A percentile compares a stretch with the other conserved stretches of the same genome.
phyloP scores from a whole-genome alignment of 1,140 invertebrate genomes.

The Penaeus vannamei region DNA sequence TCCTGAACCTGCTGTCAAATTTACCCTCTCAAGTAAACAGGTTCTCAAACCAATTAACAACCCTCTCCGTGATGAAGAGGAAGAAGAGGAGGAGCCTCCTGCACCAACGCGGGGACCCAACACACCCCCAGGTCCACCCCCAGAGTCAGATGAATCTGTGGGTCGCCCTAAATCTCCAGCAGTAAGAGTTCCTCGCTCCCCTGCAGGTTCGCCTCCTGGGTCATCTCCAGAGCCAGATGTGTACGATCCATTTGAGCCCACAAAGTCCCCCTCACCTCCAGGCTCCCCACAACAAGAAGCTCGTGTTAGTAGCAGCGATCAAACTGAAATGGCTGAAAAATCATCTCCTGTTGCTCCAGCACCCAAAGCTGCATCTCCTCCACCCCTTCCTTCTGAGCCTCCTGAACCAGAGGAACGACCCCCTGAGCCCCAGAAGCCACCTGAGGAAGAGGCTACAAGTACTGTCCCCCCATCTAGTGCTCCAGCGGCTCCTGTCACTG shows the following conservation, averaged over 20 bases:
- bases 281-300: constrained; percentile 69
- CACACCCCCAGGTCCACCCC: constrained; percentile 66
- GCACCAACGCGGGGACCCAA: constrained; percentile 63
- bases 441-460: constrained; percentile 64
- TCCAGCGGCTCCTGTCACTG: constrained; percentile 45
- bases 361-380: constrained; percentile 50
- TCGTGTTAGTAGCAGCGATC: constrained; percentile 67
- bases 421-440: constrained; percentile 63
- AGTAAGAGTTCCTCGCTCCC: constrained; percentile 65
- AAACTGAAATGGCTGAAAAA: constrained; percentile 65
- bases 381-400: constrained; percentile 57
- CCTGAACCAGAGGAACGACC: constrained; percentile 61
- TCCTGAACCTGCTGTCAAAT: constrained; percentile 81
- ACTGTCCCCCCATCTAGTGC: constrained; percentile 61
- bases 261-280: constrained; percentile 82
- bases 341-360: constrained; percentile 62
- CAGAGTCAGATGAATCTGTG: constrained; percentile 61
- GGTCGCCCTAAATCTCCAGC: constrained; percentile 58
- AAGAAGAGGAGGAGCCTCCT: constrained; percentile 65
- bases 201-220: constrained; percentile 64
- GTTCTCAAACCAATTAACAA: constrained; percentile 77
- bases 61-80: constrained; percentile 77
- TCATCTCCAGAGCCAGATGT: constrained; percentile 74
- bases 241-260: constrained; percentile 91
- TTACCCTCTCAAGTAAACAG: constrained; percentile 77